phyloP scores from a whole-genome alignment of 2,113 vertebrate species.

The Aegithalos caudatus region DNA sequence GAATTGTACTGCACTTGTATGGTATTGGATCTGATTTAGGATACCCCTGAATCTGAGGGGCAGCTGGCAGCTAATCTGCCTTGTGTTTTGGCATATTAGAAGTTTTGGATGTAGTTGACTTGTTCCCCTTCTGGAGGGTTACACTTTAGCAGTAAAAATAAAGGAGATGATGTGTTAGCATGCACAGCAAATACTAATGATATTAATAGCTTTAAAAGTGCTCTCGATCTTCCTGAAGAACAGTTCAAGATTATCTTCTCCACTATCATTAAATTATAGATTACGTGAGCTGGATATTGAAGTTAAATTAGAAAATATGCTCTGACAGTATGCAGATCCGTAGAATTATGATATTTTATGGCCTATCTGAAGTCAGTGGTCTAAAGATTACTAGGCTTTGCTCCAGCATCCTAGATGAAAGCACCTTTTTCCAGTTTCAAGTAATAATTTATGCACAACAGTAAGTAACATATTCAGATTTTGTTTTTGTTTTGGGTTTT shows the following conservation, averaged over 20 bases:
- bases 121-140: not conserved
- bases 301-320: not conserved
- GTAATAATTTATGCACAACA: not conserved
- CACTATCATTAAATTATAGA: not conserved
- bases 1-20: not conserved
- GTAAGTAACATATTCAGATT: not conserved
- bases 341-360: slow-evolving; percentile 38
- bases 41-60: not conserved
- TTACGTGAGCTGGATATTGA: not conserved
- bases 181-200: not conserved
- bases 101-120: not conserved
- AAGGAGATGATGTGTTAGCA: not conserved
- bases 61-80: not conserved
- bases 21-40: not conserved
- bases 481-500: not conserved
- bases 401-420: not conserved
- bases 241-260: slow-evolving; percentile 16
- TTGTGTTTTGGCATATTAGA: not conserved
- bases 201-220: not conserved
- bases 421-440: not conserved
- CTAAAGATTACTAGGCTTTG: not conserved
- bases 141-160: not conserved
- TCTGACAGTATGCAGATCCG: not conserved
- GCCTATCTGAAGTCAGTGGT: slow-evolving; percentile 16
- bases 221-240: not conserved